A percentile compares a stretch with the other conserved stretches of the same genome.
Conservation (phyloP, 2,113 vertebrate genomes). For the Aegotheles bennettii region DNA sequence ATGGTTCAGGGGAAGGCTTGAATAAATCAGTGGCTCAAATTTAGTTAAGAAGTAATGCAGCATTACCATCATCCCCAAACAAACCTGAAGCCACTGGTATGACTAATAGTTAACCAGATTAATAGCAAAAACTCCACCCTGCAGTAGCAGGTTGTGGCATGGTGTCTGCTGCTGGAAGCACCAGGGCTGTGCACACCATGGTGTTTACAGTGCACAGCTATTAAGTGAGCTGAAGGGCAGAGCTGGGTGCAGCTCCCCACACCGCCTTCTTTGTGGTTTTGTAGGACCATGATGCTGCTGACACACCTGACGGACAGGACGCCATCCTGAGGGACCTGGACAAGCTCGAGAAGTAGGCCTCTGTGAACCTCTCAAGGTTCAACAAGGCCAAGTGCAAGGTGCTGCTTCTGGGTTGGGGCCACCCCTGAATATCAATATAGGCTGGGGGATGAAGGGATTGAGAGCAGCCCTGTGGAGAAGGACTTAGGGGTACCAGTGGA, state of each 20-base stretch:
- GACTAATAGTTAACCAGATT: neutral
- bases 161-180: neutral
- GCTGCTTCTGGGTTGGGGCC: too few relatives aligned
- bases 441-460: too few relatives aligned
- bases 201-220: neutral
- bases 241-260: neutral
- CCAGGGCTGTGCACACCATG: fast-evolving
- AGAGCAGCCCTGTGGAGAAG: too few relatives aligned
- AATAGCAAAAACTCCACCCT: neutral
- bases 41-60: neutral
- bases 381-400: too few relatives aligned
- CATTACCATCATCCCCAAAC: fast-evolving
- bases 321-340: too few relatives aligned
- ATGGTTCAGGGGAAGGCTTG: neutral
- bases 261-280: neutral
- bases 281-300: too few relatives aligned
- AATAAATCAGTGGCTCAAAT: neutral
- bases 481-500: too few relatives aligned
- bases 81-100: neutral
- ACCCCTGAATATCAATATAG: too few relatives aligned
- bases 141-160: neutral
- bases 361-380: too few relatives aligned
- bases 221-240: neutral
- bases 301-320: too few relatives aligned
- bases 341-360: too few relatives aligned